Percentiles rank a stretch among this genome's conserved stretches.
Evolutionary conservation across 1,140 invertebrate species (phyloP).

Genomic region (Drosophila hydei): DNA sequence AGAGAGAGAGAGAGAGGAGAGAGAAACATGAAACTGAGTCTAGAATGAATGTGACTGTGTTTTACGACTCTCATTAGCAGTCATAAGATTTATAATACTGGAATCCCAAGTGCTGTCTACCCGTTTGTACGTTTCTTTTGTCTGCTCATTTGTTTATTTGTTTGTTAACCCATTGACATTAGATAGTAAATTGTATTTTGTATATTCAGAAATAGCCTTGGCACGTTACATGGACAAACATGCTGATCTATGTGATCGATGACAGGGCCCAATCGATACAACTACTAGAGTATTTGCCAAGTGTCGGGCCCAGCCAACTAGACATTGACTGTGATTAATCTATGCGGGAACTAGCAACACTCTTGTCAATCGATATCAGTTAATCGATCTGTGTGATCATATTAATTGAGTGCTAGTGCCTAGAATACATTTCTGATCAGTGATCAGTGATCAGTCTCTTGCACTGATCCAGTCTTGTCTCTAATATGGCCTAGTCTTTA

Average conservation of each 20-base stretch:
- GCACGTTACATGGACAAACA: constrained; percentile 25
- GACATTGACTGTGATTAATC: too few relatives aligned
- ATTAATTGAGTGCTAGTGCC: too few relatives aligned
- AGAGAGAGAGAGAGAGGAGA: background rate
- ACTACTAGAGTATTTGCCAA: too few relatives aligned
- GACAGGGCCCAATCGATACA: constrained; percentile 18
- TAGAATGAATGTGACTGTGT: constrained; percentile 37
- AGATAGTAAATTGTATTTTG: constrained; percentile 47
- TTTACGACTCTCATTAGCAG: constrained; percentile 65
- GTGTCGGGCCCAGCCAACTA: background rate
- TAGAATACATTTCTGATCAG: too few relatives aligned
- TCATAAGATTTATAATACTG: constrained; percentile 61
- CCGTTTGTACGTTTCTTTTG: constrained; percentile 28
- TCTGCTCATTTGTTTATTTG: constrained; percentile 38
- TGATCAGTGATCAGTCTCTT: background rate
- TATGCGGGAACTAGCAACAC: too few relatives aligned
- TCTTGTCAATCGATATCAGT: too few relatives aligned
- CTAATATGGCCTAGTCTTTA: too few relatives aligned
- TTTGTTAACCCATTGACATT: constrained; percentile 54
- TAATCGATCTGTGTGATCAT: too few relatives aligned
- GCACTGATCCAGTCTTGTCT: too few relatives aligned
- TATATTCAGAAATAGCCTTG: constrained; percentile 33
- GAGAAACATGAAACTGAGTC: constrained; percentile 21
- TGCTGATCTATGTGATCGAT: constrained; percentile 23
- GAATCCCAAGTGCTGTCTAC: constrained; percentile 18